Percentiles rank a stretch among this genome's conserved stretches.
Evolutionary conservation across 1,140 invertebrate genomes (phyloP).

Genomic region (Maconellicoccus hirsutus): DNA sequence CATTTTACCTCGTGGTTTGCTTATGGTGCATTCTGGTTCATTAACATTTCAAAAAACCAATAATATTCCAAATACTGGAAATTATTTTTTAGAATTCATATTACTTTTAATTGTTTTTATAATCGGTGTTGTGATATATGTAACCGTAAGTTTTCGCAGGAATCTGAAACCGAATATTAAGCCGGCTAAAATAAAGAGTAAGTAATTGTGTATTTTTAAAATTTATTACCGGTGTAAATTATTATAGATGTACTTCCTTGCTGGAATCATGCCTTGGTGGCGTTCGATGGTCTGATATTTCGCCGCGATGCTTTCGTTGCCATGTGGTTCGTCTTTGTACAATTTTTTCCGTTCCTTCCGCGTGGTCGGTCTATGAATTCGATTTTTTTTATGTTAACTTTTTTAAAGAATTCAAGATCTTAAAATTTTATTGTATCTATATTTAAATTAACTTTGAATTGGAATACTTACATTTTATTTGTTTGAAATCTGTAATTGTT

Average conservation of each 20-base stretch:
- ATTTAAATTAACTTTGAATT: too few species aligned
- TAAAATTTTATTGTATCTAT: too few species aligned
- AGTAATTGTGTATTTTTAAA: not conserved
- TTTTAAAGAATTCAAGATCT: too few species aligned
- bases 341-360: not conserved
- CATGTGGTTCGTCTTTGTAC: not conserved
- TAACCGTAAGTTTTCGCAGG: not conserved
- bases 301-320: not conserved
- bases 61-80: not conserved
- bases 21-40: constrained; percentile 10
- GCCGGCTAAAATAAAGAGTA: not conserved
- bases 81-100: not conserved
- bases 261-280: not conserved
- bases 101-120: not conserved
- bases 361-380: too few species aligned
- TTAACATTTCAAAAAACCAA: constrained; percentile 6
- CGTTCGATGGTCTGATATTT: not conserved
- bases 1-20: constrained; percentile 6
- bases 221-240: too few species aligned
- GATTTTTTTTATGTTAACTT: too few species aligned
- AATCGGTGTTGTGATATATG: not conserved
- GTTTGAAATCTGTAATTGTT: too few species aligned
- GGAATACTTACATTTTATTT: too few species aligned
- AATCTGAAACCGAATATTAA: not conserved
- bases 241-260: too few species aligned